Conservation (phyloP, 2,113 vertebrate species). For the Hemiscyllium ocellatum region DNA sequence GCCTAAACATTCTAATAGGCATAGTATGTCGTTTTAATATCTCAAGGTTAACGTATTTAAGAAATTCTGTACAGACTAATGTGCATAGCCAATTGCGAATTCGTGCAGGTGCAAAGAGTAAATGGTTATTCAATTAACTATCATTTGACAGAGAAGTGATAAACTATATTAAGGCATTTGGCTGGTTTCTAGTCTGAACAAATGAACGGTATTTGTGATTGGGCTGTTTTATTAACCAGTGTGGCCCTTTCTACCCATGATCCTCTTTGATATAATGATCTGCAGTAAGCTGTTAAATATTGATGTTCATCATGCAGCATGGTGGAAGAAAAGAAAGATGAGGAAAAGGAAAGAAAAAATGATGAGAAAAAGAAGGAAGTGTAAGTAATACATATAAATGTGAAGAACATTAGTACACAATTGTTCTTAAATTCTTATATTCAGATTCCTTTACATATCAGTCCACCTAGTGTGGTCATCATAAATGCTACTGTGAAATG, state of each 20-base stretch:
- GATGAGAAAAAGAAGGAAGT: conserved; percentile 55
- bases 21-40: not conserved
- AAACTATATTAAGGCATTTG: not conserved
- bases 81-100: not conserved
- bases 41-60: not conserved
- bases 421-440: not conserved
- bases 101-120: not conserved
- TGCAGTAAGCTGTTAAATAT: not conserved
- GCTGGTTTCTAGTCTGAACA: not conserved
- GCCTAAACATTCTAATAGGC: not conserved
- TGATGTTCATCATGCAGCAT: conserved; percentile 45
- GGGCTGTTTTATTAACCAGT: not conserved
- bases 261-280: not conserved
- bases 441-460: not conserved
- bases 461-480: not conserved
- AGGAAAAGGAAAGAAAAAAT: conserved; percentile 61
- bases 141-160: not conserved
- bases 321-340: conserved; percentile 64
- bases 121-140: not conserved
- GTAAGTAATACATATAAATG: conserved; percentile 59
- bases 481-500: not conserved
- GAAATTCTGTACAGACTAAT: not conserved
- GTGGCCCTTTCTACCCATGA: not conserved
- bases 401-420: not conserved
- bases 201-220: not conserved